Evolutionary conservation across 2,888 invertebrate species (phyloP), one percentile per base, ranked within the genome.

Genomic region (Aphodius sticticus): DNA sequence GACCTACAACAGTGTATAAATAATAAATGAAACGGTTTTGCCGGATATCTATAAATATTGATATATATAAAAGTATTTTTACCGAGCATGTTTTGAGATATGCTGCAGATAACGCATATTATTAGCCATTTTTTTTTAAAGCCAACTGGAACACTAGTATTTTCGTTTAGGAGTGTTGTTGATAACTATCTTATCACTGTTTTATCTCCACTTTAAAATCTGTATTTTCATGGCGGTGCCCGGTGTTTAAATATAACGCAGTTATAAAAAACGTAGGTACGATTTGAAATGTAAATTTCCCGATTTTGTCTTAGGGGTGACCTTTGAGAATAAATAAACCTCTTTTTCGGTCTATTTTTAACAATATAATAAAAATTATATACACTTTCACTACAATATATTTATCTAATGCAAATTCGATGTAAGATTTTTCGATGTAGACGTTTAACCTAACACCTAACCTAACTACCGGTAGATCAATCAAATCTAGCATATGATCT

Each of bases 51-150:
- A 16, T 26, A 6, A 12, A 70, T 26, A 26, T 26, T 1, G 69
- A 70, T 36, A 71, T 26, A 12, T 69, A 6, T 16, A 35, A 16
- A 53, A 53, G 16, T n/a, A 14, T 9, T 26, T 77, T 78, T 85
- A 88, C 88, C 88, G 88, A 77, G 86, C 77, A 83, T 84, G 86
- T 83, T 83, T 84, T 36, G 86, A 83, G 78, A 87, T 79, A 82
- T 85, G 87, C 75, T 85, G 85, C 7, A 87, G 78, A 82, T 82
- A 85, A 82, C 86, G 86, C 71, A 86, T 84, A 78, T 85, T 85
- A 83, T 85, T 86, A 78, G 88, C 87, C 88, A 88, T 88, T 81
- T 84, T 86, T 82, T 80, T 70, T 38, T 5, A 53, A 53, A 53
- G 4, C 53, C 12, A 53, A 53, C 53, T 53, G 12, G 7, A 3